Evolutionary conservation across 2,888 invertebrate species (phyloP), one percentile per base, ranked within the genome.

Genomic region (Hyppa rectilinea): DNA sequence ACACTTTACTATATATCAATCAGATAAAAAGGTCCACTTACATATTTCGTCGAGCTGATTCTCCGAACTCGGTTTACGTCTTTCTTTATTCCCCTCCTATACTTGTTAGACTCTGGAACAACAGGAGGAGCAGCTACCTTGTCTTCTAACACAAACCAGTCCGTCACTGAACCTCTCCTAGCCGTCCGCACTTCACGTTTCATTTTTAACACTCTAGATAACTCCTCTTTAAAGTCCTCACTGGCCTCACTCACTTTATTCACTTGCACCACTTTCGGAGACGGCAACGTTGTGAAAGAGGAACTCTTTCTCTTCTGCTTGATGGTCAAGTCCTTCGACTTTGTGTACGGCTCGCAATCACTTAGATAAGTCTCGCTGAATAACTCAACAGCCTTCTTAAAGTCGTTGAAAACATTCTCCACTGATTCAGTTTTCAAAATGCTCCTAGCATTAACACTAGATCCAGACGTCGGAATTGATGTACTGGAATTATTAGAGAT

Each of bases 11-110:
- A n/a, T n/a, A n/a, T n/a, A 67, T 79, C 59, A 50, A 79, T 63
- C 65, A 66, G 66, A 83, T 81, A 85, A 84, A 36, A 72, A 52
- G 26, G 34, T 55, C 26, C 71, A 95, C 96, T 96, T 84, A 96
- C 96, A 82, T 95, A 96, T 96, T 96, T 96, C 0, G 96, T 96
- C 9, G 96, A 96, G 87, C 96, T 96, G 82, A 95, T 95, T 79
- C 96, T 88, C 20, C 96, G 85, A 6, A 96, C 95, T 36, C 94
- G 85, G 76, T 94, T 93, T 59, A 89, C 78, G 1, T 92, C 90
- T 75, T 95, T 95, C 89, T 92, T 93, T 88, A 92, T 89, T 2
- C 93, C 93, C 74, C 95, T 86, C 68, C 88, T 89, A 79, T 95
- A 95, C 71, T 90, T 93, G 71, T 95, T 94, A 50, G 83, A 78